Base-by-base conservation (phyloP, 2,113 vertebrate genomes). In the Talpa occidentalis region DNA sequence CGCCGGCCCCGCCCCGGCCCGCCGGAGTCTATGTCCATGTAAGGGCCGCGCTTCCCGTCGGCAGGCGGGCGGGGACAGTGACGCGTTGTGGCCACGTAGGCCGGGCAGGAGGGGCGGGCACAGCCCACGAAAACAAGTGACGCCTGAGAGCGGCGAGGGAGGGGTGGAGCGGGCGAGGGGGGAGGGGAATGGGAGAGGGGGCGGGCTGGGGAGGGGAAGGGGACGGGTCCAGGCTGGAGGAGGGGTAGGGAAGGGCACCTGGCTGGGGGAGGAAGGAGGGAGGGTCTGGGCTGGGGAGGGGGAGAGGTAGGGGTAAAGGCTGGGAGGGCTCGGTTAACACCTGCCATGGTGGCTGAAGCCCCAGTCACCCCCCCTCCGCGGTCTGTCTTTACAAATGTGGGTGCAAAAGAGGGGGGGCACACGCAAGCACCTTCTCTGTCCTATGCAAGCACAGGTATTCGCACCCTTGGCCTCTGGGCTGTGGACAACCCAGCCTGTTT, bases 21-120 rank as follows among this genome's bases (percentile, higher is more conserved):
- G n/a, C 77, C 56, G 16, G 19, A 10, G 60, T 40, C 64, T 6
- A 54, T 26, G 77, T 91, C 98, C 98, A 98, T 96, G 98, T 97
- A 97, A 98, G 98, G 98, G 40, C 37, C 3, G 88, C 2, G 24
- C 89, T 98, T 98, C 98, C 98, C 69, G 77, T 54, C 17, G 15
- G 15, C 7, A 10, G 17, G 60, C 16, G 49, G 49, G 49, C 8
- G 17, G 0, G 6, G 40, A 42, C 32, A 11, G 79, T 97, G 98
- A 98, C 97, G 98, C 52, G 22, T 22, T 56, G 54, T 96, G 19
- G 17, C 4, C 77, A 95, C 98, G 98, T 98, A 98, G 97, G 90
- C 21, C n/a, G 14, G 94, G 21, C 26, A n/a, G 77, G 89, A 86
- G 93, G 94, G 37, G 62, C 90, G 82, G 54, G 88, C 9, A 62